phyloP scores from a whole-genome alignment of 2,113 vertebrate species.

The Crotalus tigris region DNA sequence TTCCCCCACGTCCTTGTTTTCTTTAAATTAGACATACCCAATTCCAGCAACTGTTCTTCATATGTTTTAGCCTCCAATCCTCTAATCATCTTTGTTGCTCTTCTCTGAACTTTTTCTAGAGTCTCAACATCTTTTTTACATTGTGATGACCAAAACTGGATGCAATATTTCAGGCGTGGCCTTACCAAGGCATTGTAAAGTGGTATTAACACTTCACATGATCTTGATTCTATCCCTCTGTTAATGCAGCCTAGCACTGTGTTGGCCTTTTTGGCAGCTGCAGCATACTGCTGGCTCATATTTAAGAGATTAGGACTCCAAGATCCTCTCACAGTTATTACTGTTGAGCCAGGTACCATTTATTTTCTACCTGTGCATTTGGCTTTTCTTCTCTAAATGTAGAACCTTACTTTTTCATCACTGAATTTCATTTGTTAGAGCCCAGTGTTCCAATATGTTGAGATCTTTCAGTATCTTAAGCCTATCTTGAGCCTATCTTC shows the following conservation, averaged over 20 bases:
- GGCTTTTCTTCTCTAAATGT: neutral
- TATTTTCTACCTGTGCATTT: neutral
- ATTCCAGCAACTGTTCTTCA: neutral
- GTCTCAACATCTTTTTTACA: neutral
- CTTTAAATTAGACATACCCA: neutral
- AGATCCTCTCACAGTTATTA: neutral
- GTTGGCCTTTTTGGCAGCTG: neutral
- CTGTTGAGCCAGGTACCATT: neutral
- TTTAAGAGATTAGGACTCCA: neutral
- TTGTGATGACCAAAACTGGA: neutral
- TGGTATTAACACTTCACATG: neutral
- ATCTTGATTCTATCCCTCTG: neutral
- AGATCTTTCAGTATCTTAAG: too few relatives aligned
- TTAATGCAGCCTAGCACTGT: neutral
- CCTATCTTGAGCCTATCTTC: too few relatives aligned
- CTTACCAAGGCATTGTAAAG: neutral
- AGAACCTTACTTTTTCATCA: too few relatives aligned
- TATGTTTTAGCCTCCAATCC: neutral
- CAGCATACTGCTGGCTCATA: neutral
- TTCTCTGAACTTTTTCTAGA: neutral
- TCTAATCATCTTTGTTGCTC: neutral
- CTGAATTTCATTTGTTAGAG: too few relatives aligned
- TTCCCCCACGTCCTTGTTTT: neutral
- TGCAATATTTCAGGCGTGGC: neutral
- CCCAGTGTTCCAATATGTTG: too few relatives aligned